Percentiles rank a stretch among this genome's conserved stretches.
These are phyloP conservation scores for Pardosa pseudoannulata DNA, from an alignment of 2,888 invertebrate genomes.

Conservation along the genomic window DNA sequence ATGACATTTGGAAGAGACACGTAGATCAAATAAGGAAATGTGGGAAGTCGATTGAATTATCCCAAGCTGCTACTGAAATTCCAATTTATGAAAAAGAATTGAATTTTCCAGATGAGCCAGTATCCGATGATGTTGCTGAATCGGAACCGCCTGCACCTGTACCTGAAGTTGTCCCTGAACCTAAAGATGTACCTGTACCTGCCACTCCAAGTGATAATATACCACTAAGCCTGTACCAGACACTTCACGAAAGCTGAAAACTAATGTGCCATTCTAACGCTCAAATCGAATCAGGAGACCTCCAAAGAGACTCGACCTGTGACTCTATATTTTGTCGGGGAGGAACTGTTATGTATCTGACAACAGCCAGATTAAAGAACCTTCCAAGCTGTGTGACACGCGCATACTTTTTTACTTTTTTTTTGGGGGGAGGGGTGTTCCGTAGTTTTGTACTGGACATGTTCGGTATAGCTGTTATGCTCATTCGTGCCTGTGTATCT, in stretches of 20 bases:
- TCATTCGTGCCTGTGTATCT: no score
- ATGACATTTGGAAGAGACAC: slow-evolving; percentile 31
- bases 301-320: slow-evolving; percentile 36
- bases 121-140: slow-evolving; percentile 53
- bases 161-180: slow-evolving; percentile 45
- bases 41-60: slow-evolving; percentile 74
- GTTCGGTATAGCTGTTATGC: no score
- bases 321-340: slow-evolving; percentile 35
- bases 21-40: slow-evolving; percentile 33
- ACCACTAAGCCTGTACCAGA: no score
- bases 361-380: slow-evolving; percentile 26
- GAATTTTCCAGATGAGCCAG: slow-evolving; percentile 55
- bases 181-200: slow-evolving; percentile 1
- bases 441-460: no score
- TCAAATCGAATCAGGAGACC: slow-evolving; percentile 37
- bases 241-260: background rate
- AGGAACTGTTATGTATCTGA: slow-evolving; percentile 47
- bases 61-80: slow-evolving; percentile 45
- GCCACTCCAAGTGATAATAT: no score
- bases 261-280: slow-evolving; percentile 29
- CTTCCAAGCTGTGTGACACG: no score
- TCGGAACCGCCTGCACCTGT: slow-evolving; percentile 47
- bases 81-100: slow-evolving; percentile 49
- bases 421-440: no score
- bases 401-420: no score